Conservation (phyloP, 1,140 invertebrate species). For the Caenorhabditis inopinata region DNA sequence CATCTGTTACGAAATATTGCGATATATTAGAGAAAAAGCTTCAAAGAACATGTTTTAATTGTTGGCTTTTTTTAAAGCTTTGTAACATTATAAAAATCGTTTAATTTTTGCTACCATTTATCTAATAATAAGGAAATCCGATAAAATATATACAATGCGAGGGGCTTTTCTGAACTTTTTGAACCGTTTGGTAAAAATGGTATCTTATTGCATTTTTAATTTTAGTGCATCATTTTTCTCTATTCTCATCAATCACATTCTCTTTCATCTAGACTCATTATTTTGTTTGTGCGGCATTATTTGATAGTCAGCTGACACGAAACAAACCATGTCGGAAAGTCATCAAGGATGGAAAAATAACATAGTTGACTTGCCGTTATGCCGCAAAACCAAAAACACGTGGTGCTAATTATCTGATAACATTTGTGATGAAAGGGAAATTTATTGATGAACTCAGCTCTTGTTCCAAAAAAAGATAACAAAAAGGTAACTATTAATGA, state of each 20-base stretch:
- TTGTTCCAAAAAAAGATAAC: not conserved
- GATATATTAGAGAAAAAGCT: too few relatives aligned
- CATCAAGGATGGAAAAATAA: not conserved
- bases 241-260: not conserved
- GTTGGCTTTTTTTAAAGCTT: too few relatives aligned
- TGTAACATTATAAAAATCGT: not conserved
- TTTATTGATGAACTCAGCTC: constrained; percentile 12
- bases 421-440: constrained; percentile 17
- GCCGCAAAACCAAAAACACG: not conserved
- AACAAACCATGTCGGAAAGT: not conserved
- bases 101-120: not conserved
- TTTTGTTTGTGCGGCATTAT: not conserved
- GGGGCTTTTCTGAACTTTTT: not conserved
- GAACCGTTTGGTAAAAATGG: too few relatives aligned
- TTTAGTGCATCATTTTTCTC: too few relatives aligned
- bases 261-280: not conserved
- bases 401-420: not conserved
- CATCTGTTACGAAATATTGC: too few relatives aligned
- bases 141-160: not conserved
- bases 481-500: not conserved
- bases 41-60: too few relatives aligned
- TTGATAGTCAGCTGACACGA: not conserved
- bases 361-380: not conserved
- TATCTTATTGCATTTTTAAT: too few relatives aligned
- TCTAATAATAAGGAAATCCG: not conserved